Evolutionary conservation across 2,797 vertebrate species (phyloP), one percentile per base, ranked within the genome.

Genomic region (Artibeus lituratus): DNA sequence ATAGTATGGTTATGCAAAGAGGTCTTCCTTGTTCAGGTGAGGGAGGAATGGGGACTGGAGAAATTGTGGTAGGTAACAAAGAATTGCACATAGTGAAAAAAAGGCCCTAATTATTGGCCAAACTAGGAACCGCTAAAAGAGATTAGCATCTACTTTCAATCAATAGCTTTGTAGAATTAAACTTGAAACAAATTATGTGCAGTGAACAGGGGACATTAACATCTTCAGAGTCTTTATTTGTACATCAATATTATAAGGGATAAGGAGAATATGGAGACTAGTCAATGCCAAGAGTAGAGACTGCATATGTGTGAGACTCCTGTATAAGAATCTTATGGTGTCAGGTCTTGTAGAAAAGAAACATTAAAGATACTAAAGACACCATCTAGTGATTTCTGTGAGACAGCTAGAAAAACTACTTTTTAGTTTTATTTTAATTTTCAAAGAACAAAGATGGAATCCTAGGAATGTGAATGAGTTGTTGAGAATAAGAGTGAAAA

Each of bases 351-450:
- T 47, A 70, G 70, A 70, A 85, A 78, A 94, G 29, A 67, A 86
- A 80, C 11, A 67, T 39, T 32, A 55, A 88, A n/a, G 11, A 42
- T 37, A 65, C 67, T 85, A 87, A 67, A 92, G 81, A 81, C 35
- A 87, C 16, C 72, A 37, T 47, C 65, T 74, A 78, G 59, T 86
- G 70, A 81, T 91, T 72, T 21, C 51, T 59, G 4, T 59, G 72
- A 83, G 24, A 77, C 2, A 65, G 15, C 9, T 87, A 78, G 87
- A 74, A 82, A 91, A 90, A 90, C 9, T 84, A 89, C 19, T 26
- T 16, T 84, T 90, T 91, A 55, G n/a, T 70, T 77, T 65, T 73
- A 35, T 62, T 94, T 89, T 91, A 59, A 73, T 93, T 73, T 91
- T 78, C 22, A 87, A 42, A 53, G 37, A 89, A 95, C n/a, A 24